Base-by-base conservation (phyloP, 1,140 invertebrate species). In the Lethrus apterus region DNA sequence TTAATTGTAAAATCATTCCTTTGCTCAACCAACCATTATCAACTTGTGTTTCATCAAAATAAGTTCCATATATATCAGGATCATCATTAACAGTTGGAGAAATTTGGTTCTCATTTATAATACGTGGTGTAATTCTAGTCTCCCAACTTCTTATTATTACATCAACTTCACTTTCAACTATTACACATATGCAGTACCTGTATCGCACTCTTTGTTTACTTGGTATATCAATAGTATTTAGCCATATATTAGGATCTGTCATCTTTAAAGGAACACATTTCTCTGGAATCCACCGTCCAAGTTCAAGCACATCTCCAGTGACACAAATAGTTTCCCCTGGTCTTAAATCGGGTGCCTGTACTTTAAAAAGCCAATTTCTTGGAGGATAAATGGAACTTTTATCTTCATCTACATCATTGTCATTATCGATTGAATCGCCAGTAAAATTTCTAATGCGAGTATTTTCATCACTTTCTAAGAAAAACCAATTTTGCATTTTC, bases 21-120 rank as follows among this genome's bases (percentile, higher is more conserved):
- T 80, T 76, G 17, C 83, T 92, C 1, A 96, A 68, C 92, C 92
- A 96, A 0, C 92, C 92, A 38, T 77, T 76, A 57, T 86, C 83
- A 8, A 90, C 70, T 52, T 76, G 78, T 19, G 71, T 69, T 26
- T 70, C 68, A 13, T 76, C 73, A 60, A 80, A 77, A 65, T 79
- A 74, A 50, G 73, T 71, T 11, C 87, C 63, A 50, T 64, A 64
- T 15, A 30, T 42, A 11, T 56, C 38, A 9, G 56, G 57, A 23
- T 57, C 54, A 36, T 20, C 14, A 4, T 26, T 26, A 3, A 30
- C 10, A 10, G 31, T 50, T n/a, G 61, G 55, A 11, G 56, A 58
- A 23, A 33, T 52, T 14, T 47, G 44, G 24, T 52, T 9, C 2
- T 45, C 41, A 2, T 54, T 46, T 43, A 84, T 76, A 15, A 64